These are phyloP conservation scores for Brassicogethes aeneus DNA, from an alignment of 2,888 invertebrate species.

Conservation along the genomic window DNA sequence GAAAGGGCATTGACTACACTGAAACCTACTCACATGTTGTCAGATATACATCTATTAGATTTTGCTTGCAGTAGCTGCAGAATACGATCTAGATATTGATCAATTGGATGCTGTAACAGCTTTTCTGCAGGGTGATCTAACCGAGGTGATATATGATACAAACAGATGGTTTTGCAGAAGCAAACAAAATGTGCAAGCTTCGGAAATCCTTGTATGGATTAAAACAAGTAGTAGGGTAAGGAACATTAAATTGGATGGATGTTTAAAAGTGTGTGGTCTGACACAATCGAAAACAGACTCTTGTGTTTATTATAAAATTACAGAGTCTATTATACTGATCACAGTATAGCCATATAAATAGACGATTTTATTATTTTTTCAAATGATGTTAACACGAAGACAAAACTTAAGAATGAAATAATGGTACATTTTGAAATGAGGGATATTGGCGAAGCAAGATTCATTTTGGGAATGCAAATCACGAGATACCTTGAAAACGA, in stretches of 20 bases:
- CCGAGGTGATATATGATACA: neutral
- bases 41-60: neutral
- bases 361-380: conserved; percentile 5
- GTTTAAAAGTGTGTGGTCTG: conserved; percentile 3
- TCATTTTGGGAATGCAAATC: conserved; percentile 9
- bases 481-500: conserved; percentile 5
- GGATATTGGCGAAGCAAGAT: conserved; percentile 6
- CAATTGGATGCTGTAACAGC: neutral
- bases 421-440: conserved; percentile 8
- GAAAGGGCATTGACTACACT: neutral
- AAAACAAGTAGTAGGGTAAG: conserved; percentile 9
- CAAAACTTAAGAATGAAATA: neutral
- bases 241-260: conserved; percentile 8
- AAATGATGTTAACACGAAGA: neutral
- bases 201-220: conserved; percentile 7
- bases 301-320: conserved; percentile 9
- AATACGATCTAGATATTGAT: neutral
- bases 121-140: neutral
- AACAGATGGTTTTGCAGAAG: neutral
- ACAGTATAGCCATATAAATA: neutral
- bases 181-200: conserved; percentile 4
- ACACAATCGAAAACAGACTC: conserved; percentile 1
- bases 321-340: conserved; percentile 1
- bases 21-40: neutral
- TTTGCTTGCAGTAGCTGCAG: neutral